Base-by-base conservation (phyloP, 2,888 invertebrate species). In the Troilus luridus region DNA sequence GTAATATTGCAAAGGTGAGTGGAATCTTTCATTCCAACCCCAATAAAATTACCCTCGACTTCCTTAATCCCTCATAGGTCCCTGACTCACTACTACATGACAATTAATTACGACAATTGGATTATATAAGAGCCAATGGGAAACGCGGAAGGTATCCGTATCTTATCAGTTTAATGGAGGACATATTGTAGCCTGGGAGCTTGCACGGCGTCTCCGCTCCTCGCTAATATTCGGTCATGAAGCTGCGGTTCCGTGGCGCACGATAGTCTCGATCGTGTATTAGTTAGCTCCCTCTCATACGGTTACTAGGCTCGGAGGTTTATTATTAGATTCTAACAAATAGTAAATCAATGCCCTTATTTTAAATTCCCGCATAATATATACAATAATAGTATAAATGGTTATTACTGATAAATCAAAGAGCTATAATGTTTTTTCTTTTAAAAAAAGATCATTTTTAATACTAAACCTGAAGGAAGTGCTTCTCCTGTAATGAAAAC, bases 141-240 rank as follows among this genome's bases (percentile, higher is more conserved):
- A 72, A 72, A 72, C 72, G 72, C 72, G 72, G 72, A 72, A 72
- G 72, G 27, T 72, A 72, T 72, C 17, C 27, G 27, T 72, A 72
- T 85, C 85, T 85, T 85, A 85, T 85, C 85, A n/a, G 12, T 21
- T 9, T 11, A 56, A 10, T 85, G 56, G 85, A 0, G 12, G 10
- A 56, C 85, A 85, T 56, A 56, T n/a, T 12, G 54, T 56, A 56
- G 12, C 12, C 19, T 19, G 19, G n/a, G 67, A 67, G 67, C 19
- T 9, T 5, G 54, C 85, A 85, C 85, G 85, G 56, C 85, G 6
- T 72, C 72, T 17, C 27, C 72, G 24, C 1, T 72, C 0, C 19
- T 72, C 56, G 85, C 9, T 21, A 85, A 85, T 85, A 85, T 85
- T 85, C 56, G 85, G 56, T 54, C 85, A 85, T 85, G 85, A 85